Conservation (phyloP, 2,113 vertebrate genomes). For the Pteronura brasiliensis region DNA sequence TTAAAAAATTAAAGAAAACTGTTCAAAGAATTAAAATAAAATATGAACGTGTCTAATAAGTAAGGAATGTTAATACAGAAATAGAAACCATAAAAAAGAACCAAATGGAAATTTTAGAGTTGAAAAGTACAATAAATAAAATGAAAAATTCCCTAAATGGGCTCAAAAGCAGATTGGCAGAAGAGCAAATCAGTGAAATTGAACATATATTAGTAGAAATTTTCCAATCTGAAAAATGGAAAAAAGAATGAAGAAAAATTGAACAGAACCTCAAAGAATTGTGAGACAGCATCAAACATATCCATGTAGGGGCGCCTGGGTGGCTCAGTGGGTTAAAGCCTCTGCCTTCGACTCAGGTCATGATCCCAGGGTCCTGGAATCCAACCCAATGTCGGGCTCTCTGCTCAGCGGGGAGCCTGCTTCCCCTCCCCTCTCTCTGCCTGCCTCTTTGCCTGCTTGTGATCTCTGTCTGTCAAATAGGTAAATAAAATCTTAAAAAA, state of each 20-base stretch:
- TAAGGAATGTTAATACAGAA: neutral
- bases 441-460: no score
- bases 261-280: neutral
- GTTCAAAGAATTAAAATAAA: conserved; percentile 16
- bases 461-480: no score
- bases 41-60: neutral
- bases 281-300: neutral
- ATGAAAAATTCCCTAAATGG: neutral
- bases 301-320: neutral
- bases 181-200: neutral
- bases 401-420: no score
- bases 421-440: no score
- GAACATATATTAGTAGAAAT: conserved; percentile 22
- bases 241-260: neutral
- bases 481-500: no score
- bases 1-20: neutral
- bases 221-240: neutral
- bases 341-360: no score
- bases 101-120: conserved; percentile 40
- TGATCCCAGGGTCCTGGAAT: no score
- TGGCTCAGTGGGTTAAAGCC: no score
- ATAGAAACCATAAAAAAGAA: neutral
- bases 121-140: conserved; percentile 33
- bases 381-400: accelerated
- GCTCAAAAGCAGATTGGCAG: neutral